A percentile compares a stretch with the other conserved stretches of the same genome.
These are phyloP conservation scores for Psittacus erithacus DNA, from an alignment of 2,113 vertebrate genomes.

Conservation along the genomic window DNA sequence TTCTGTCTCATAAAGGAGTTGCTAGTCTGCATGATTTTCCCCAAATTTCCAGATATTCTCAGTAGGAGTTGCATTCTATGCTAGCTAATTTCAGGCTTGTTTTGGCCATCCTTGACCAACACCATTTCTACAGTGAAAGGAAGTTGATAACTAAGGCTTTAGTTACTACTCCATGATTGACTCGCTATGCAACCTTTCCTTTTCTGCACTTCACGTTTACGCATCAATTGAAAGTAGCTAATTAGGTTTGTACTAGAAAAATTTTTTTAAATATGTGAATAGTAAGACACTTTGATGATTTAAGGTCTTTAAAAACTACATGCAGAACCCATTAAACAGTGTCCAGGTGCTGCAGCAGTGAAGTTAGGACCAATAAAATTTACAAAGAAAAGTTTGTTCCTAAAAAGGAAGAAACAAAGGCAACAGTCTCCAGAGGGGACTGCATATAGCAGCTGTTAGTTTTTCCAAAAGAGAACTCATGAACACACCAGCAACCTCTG, in stretches of 20 bases:
- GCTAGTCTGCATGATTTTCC: not conserved
- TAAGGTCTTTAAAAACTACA: not conserved
- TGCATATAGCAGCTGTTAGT: not conserved
- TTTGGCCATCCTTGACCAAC: not conserved
- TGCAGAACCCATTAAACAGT: not conserved
- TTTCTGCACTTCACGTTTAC: not conserved
- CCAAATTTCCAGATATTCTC: not conserved
- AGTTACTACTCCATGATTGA: not conserved
- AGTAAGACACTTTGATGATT: not conserved
- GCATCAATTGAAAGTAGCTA: not conserved
- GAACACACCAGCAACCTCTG: not conserved
- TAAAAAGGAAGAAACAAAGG: not conserved
- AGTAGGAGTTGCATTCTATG: not conserved
- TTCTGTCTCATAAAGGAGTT: not conserved
- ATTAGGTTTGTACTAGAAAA: not conserved
- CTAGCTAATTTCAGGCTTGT: not conserved
- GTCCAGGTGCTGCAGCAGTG: not conserved
- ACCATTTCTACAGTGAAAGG: not conserved
- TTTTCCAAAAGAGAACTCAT: not conserved
- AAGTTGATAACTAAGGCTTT: not conserved
- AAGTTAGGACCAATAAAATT: not conserved
- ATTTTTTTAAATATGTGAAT: not conserved
- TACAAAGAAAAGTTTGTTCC: not conserved
- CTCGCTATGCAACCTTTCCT: not conserved
- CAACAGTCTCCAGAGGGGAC: not conserved